Evolutionary conservation across 2,113 vertebrate species (phyloP), one percentile per base, ranked within the genome.

Genomic region (Echinops telfairi): DNA sequence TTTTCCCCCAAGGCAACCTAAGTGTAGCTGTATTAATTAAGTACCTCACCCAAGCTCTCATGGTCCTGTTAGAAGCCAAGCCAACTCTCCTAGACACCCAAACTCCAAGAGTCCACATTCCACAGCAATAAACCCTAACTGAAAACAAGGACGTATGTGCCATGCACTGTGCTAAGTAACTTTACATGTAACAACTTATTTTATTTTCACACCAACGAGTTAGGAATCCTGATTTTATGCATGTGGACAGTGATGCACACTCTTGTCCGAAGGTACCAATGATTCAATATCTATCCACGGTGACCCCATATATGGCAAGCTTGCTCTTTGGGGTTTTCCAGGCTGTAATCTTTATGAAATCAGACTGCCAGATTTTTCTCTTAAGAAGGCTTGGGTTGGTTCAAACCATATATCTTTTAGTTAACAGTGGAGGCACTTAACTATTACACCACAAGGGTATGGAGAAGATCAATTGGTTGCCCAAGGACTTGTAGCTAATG

Each of bases 1-100:
- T 53, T 38, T 90, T 92, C 62, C 71, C 31, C 83, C 58, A 78
- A 83, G 76, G 7, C 88, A 79, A 96, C 29, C 12, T 91, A 84
- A 89, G 22, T 6, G 80, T 29, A 43, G 38, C 40, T 16, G 57
- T 29, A 40, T 16, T n/a, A n/a, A n/a, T n/a, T 43, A 19, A 91
- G 38, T 58, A n/a, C 71, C 79, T 33, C 64, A 38, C 40, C 53
- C 5, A 1, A 38, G 2, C 12, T 68, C 19, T 83, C 16, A 12
- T 57, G 43, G 31, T 31, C 53, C 68, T 8, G 12, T 47, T 31
- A 47, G 20, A 31, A 60, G 60, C 29, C 73, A 66, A 88, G 36
- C 15, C 14, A 38, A 36, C 53, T 14, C 31, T 85, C 15, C 76
- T 23, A 58, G 29, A 58, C 64, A 60, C 15, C 1, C 43, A 36